Base-by-base conservation (phyloP, 1,140 invertebrate species). In the Drosophila serrata region DNA sequence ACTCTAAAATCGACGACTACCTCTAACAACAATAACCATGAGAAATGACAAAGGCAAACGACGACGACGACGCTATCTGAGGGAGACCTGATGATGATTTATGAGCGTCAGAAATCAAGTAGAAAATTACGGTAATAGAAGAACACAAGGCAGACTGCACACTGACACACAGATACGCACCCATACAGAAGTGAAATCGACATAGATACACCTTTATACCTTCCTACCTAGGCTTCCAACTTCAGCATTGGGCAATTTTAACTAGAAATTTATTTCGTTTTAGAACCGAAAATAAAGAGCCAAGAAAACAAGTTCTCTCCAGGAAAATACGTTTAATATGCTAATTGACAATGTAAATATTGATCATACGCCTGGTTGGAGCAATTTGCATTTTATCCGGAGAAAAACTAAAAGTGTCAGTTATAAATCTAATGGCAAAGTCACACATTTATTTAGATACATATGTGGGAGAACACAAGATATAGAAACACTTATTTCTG, bases 101-200 rank as follows among this genome's bases (percentile, higher is more conserved):
- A 90, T 90, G 86, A 90, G 86, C 86, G 86, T 86, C 86, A 91
- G 86, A 90, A 90, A 90, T 90, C 86, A 90, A 90, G 81, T 90
- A 90, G 86, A 90, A 90, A 90, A 90, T 90, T 90, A 90, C 87
- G 68, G 69, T 90, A 90, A 90, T 90, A 90, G 85, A 79, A 90
- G 85, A 81, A 88, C 76, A 80, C 76, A 76, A 68, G 61, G 56
- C 60, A 56, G 46, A 53, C 65, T 67, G 37, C 60, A 64, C 60
- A 48, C 56, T 7, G 15, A 40, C 22, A 24, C n/a, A 12, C 24
- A 42, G 13, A 61, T 24, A 43, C 29, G 2, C 29, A 46, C 33
- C 12, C 7, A 35, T 40, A 40, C 42, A 37, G n/a, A 22, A 17
- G 19, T 17, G 22, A 17, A 40, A 22, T 15, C 33, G 17, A 72